These are phyloP conservation scores for Clitarchus hookeri DNA, from an alignment of 2,888 invertebrate species.

Conservation along the genomic window DNA sequence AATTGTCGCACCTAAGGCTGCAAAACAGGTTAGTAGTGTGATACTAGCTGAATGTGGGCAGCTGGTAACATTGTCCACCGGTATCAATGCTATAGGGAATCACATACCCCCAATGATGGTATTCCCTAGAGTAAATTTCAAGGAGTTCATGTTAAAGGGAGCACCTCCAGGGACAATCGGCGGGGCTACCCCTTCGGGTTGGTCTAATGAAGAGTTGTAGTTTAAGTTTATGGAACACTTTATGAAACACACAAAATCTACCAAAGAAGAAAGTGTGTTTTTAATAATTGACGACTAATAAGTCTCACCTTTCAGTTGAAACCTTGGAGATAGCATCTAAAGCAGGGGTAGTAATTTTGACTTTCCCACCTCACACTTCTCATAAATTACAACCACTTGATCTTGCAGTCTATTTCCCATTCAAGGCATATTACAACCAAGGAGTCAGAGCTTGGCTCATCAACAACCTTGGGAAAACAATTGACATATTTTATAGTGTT, in stretches of 20 bases:
- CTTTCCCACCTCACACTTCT: slow-evolving; percentile 19
- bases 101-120: slow-evolving; percentile 51
- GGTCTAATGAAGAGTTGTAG: not conserved
- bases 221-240: not conserved
- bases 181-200: not conserved
- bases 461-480: slow-evolving; percentile 33
- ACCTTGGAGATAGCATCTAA: not conserved
- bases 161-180: slow-evolving; percentile 51
- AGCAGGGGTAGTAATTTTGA: slow-evolving; percentile 11
- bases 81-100: slow-evolving; percentile 51
- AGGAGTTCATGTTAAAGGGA: slow-evolving; percentile 49
- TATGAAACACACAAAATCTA: not conserved
- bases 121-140: slow-evolving; percentile 50
- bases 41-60: slow-evolving; percentile 50
- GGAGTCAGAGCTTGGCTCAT: slow-evolving; percentile 30
- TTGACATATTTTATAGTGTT: slow-evolving; percentile 36
- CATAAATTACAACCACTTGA: slow-evolving; percentile 21
- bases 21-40: slow-evolving; percentile 52
- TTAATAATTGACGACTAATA: not conserved
- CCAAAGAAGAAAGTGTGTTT: not conserved
- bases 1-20: slow-evolving; percentile 50
- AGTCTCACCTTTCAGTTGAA: not conserved
- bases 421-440: slow-evolving; percentile 35
- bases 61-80: slow-evolving; percentile 33
- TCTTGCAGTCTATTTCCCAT: not conserved